Evolutionary conservation across 2,113 vertebrate species (phyloP).

Genomic region (Beaufortia kweichowensis): DNA sequence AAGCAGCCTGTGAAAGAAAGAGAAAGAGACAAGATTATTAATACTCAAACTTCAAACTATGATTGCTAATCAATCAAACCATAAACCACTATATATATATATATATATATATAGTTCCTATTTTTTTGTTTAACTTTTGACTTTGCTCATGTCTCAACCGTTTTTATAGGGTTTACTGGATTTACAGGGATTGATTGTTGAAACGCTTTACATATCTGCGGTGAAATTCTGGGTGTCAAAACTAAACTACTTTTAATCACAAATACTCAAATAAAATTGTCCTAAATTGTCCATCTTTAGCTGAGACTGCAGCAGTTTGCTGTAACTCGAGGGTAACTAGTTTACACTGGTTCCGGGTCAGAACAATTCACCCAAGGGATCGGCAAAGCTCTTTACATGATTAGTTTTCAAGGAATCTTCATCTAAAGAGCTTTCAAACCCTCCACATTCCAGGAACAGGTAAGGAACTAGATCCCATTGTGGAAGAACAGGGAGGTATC

Average conservation of each 20-base stretch:
- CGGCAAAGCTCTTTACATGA: conserved; percentile 12
- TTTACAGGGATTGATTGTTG: too few species aligned
- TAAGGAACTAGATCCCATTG: conserved; percentile 4
- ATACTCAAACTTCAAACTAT: too few species aligned
- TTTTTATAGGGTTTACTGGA: too few species aligned
- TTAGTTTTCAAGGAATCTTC: conserved; percentile 12
- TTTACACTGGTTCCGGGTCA: background rate
- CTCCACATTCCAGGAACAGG: background rate
- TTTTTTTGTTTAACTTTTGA: too few species aligned
- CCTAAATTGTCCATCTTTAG: too few species aligned
- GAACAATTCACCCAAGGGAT: conserved; percentile 8
- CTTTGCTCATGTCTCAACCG: too few species aligned
- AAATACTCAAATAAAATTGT: background rate
- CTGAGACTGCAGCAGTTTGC: background rate
- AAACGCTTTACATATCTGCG: too few species aligned
- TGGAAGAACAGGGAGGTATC: background rate
- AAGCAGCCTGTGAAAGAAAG: conserved; percentile 79
- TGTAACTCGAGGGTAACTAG: background rate
- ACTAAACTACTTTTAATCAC: background rate
- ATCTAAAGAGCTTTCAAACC: conserved; percentile 7
- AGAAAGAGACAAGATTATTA: background rate
- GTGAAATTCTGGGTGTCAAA: background rate
- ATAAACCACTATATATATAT: too few species aligned
- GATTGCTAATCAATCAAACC: background rate
- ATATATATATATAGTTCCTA: too few species aligned